Conservation (phyloP, 2,113 vertebrate genomes). For the Mobula birostris region DNA sequence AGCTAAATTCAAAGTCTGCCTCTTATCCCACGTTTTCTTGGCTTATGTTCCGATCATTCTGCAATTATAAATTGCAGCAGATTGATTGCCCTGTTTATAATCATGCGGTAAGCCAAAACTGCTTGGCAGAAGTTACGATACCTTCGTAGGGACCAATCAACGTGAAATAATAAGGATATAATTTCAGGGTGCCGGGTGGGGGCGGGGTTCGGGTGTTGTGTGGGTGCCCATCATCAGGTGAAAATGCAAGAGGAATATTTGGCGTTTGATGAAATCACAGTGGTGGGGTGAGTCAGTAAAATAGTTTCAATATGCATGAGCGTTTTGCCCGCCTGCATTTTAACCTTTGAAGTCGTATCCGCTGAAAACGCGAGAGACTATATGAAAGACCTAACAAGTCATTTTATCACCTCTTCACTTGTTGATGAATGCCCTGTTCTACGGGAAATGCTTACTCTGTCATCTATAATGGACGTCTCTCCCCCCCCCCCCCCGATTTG, state of each 20-base stretch:
- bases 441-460: slow-evolving; percentile 37
- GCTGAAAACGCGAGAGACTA: slow-evolving; percentile 25
- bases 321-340: not conserved
- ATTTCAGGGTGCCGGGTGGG: not conserved
- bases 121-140: not conserved
- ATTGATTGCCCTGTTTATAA: not conserved
- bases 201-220: not conserved
- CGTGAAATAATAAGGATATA: not conserved
- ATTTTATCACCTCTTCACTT: slow-evolving; percentile 46
- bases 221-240: not conserved
- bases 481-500: slow-evolving; percentile 35
- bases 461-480: slow-evolving; percentile 44
- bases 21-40: not conserved
- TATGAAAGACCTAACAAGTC: slow-evolving; percentile 50
- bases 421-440: slow-evolving; percentile 46
- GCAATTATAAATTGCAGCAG: not conserved
- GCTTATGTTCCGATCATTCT: not conserved
- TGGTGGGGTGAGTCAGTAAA: slow-evolving; percentile 16
- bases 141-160: not conserved
- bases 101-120: not conserved
- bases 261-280: not conserved
- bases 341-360: slow-evolving; percentile 29
- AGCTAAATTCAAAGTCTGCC: not conserved
- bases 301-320: slow-evolving; percentile 17
- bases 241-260: not conserved